These are phyloP conservation scores for Drosophila repletoides DNA, from an alignment of 1,140 invertebrate genomes.

Conservation along the genomic window DNA sequence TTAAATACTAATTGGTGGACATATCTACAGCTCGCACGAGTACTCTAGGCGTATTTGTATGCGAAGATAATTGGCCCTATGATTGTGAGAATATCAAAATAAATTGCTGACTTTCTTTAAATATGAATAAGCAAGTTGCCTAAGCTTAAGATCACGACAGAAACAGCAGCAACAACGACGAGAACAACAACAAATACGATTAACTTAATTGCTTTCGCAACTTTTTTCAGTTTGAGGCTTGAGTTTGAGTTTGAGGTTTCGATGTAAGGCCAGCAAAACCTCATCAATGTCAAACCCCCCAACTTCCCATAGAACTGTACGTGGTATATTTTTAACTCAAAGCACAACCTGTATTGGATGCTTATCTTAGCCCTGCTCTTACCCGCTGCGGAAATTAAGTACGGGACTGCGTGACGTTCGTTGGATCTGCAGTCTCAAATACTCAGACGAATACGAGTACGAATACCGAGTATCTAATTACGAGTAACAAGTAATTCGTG, in stretches of 20 bases:
- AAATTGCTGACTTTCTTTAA: conserved; percentile 52
- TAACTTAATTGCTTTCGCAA: conserved; percentile 63
- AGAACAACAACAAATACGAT: conserved; percentile 23
- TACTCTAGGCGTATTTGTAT: conserved; percentile 7
- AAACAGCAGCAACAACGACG: neutral
- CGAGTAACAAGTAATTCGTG: neutral
- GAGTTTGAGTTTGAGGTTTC: conserved; percentile 10
- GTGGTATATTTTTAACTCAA: conserved; percentile 16
- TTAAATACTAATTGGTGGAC: conserved; percentile 29
- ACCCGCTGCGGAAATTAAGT: conserved; percentile 10
- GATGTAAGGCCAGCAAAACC: conserved; percentile 2
- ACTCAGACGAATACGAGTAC: neutral
- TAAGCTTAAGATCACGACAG: conserved; percentile 30
- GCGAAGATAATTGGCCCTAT: conserved; percentile 29
- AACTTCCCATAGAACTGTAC: neutral
- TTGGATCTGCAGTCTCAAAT: neutral
- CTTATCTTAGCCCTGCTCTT: conserved; percentile 9
- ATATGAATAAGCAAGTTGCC: conserved; percentile 41
- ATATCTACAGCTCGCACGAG: conserved; percentile 6
- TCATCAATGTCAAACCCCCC: conserved; percentile 53
- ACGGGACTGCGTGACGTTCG: conserved; percentile 23
- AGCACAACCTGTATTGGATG: conserved; percentile 46
- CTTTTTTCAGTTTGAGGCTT: conserved; percentile 37
- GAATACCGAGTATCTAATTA: neutral
- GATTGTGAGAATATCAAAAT: conserved; percentile 39